Evolutionary conservation across 2,113 vertebrate genomes (phyloP).

Genomic region (Malurus alboscapulatus): DNA sequence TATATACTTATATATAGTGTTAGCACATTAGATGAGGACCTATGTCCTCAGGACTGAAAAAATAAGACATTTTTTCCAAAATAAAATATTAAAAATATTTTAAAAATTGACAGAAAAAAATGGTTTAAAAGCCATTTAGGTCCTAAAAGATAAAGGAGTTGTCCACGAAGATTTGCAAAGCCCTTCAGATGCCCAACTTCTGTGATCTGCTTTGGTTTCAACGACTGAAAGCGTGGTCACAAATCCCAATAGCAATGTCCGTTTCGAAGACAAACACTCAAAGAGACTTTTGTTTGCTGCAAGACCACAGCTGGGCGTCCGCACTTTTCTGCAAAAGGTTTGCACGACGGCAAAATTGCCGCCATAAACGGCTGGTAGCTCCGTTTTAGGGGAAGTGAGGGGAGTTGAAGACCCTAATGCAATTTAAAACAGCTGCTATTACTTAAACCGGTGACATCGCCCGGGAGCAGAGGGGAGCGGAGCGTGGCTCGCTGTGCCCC

Average conservation of each 20-base stretch:
- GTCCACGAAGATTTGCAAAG: background rate
- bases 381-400: no score
- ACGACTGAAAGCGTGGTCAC: background rate
- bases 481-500: no score
- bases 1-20: background rate
- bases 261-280: background rate
- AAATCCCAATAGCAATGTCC: background rate
- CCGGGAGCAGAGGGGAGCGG: no score
- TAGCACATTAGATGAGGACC: background rate
- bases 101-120: background rate
- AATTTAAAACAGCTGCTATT: background rate
- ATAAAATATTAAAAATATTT: background rate
- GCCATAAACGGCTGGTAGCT: background rate
- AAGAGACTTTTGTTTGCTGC: background rate
- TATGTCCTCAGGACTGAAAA: background rate
- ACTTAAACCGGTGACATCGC: accelerated
- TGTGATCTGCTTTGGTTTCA: background rate
- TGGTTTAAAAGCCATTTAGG: background rate
- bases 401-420: accelerated
- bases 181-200: background rate
- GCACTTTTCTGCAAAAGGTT: background rate
- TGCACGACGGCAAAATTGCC: background rate
- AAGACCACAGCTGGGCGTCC: accelerated
- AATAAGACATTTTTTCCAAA: background rate
- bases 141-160: background rate